Evolutionary conservation across 53 echinoderm and acorn worm genomes (phyloP), one percentile per base, ranked within the genome.

Genomic region (Holothuria leucospilota): DNA sequence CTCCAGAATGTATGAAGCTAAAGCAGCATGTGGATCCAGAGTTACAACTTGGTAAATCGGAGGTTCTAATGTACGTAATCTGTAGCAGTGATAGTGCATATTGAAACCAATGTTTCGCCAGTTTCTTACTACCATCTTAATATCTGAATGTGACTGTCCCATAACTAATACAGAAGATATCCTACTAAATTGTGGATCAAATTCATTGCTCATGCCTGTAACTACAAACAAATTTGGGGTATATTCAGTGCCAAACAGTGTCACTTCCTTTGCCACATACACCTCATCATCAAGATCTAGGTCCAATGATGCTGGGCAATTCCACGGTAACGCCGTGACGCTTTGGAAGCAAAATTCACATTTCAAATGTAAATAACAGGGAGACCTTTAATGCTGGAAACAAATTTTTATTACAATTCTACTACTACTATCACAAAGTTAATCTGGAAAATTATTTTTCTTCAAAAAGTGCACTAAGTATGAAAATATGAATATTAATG

Each of bases 161-260:
- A 51, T 51, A 0, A 74, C 75, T 1, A 42, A 5, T 13, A 74
- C 1, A 2, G 27, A 9, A 41, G 56, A 56, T 56, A 53, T 56
- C 9, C 59, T n/a, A 58, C 56, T 52, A 58, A 78, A 74, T 51
- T 74, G 75, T 2, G 75, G 75, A 21, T 40, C 75, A 74, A 16
- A 52, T 25, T 91, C 90, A 53, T 51, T 51, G 21, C 69, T 39
- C 10, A 70, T 40, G 0, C 20, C 71, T 20, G 75, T 51, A 9
- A 39, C 80, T 39, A 91, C 58, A 63, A 70, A 87, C 62, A 91
- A 9, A 16, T 91, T 71, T 20, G 86, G 90, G 6, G 6, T 86
- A 52, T 90, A 90, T 20, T 62, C 71, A 16, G 71, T 90, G 2
- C 91, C 91, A 83, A 62, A 91, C 0, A 87, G 62, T 8, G 67